phyloP scores from a whole-genome alignment of 2,888 invertebrate genomes.

The Pollenia labialis region DNA sequence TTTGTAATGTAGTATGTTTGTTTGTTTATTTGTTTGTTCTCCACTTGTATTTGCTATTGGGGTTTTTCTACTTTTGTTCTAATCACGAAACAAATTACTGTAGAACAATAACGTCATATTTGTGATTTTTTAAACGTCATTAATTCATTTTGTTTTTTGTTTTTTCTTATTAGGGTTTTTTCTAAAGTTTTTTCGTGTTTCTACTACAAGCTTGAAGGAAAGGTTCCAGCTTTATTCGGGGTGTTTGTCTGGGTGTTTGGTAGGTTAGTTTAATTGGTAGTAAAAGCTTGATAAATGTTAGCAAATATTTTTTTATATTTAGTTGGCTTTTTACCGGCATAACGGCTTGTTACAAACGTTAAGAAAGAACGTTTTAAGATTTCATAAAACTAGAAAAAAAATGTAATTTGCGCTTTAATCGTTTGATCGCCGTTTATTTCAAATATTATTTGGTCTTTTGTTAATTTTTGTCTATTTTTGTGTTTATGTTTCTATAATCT shows the following conservation, averaged over 20 bases:
- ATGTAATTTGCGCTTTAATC: constrained; percentile 41
- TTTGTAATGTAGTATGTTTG: not conserved
- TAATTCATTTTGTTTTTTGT: constrained; percentile 54
- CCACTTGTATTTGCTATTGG: constrained; percentile 26
- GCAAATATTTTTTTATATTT: constrained; percentile 65
- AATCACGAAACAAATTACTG: constrained; percentile 25
- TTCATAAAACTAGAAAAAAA: constrained; percentile 22
- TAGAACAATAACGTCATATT: constrained; percentile 57
- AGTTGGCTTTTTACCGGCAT: constrained; percentile 70
- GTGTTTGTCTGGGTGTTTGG: constrained; percentile 13
- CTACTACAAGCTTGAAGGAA: constrained; percentile 17
- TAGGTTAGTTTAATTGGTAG: constrained; percentile 14
- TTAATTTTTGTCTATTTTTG: constrained; percentile 14
- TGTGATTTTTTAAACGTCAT: constrained; percentile 66
- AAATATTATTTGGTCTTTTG: constrained; percentile 1
- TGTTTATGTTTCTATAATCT: not conserved
- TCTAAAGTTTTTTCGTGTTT: constrained; percentile 21
- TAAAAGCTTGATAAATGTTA: constrained; percentile 70
- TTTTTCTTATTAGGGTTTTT: constrained; percentile 66
- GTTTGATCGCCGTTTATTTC: not conserved
- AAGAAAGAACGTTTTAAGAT: constrained; percentile 13
- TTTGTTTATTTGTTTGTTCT: not conserved
- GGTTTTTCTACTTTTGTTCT: constrained; percentile 49
- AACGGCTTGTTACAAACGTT: constrained; percentile 52
- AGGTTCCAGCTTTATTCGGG: constrained; percentile 23